phyloP scores from a whole-genome alignment of 2,797 vertebrate genomes.

The Melanotaenia pygmaea region DNA sequence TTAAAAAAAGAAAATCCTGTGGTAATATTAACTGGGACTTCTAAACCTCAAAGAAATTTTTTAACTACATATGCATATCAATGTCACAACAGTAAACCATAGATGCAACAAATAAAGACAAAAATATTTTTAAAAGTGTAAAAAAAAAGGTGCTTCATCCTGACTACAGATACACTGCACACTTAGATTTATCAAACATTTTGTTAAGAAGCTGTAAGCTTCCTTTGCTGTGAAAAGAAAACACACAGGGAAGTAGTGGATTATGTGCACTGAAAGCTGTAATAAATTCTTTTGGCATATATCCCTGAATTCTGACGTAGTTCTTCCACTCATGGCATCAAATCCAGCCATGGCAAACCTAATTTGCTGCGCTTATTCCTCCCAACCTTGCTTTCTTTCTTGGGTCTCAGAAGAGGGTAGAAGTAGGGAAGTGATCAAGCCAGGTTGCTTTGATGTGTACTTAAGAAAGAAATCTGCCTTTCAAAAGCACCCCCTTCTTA shows the following conservation, averaged over 20 bases:
- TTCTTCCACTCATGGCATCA: conserved; percentile 69
- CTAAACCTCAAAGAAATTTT: neutral
- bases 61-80: neutral
- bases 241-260: conserved; percentile 60
- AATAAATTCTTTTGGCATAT: conserved; percentile 80
- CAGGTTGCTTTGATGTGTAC: conserved; percentile 76
- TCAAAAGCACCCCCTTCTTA: conserved; percentile 65
- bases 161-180: conserved; percentile 52
- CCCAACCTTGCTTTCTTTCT: conserved; percentile 57
- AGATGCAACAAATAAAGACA: conserved; percentile 18
- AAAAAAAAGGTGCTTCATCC: conserved; percentile 33
- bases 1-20: neutral
- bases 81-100: neutral
- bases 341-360: conserved; percentile 70
- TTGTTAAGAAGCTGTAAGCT: conserved; percentile 57
- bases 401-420: conserved; percentile 43
- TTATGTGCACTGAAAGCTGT: conserved; percentile 72
- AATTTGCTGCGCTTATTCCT: conserved; percentile 66
- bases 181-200: conserved; percentile 49
- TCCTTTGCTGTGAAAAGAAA: conserved; percentile 41
- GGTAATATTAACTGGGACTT: neutral
- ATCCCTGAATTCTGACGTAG: conserved; percentile 73
- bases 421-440: conserved; percentile 51
- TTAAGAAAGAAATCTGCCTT: conserved; percentile 75
- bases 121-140: conserved; percentile 25